These are phyloP conservation scores for Natator depressus DNA, from an alignment of 2,113 vertebrate genomes.

Conservation along the genomic window DNA sequence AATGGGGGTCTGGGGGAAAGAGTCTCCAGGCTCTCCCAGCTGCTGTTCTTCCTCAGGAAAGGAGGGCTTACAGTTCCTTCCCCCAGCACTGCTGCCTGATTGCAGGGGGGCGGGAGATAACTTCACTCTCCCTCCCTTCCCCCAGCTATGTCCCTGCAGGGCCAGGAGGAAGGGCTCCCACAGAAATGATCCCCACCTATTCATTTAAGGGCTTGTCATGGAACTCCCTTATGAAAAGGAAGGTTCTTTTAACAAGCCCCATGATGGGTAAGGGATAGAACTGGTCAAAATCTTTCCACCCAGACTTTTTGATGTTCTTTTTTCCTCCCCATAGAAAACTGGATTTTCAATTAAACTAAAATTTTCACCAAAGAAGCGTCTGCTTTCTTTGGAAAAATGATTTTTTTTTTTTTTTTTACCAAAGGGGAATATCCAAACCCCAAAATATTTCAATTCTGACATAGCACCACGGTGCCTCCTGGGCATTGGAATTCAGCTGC, in stretches of 20 bases:
- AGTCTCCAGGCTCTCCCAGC: background rate
- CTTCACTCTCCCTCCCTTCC: accelerated
- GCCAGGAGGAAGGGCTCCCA: no score
- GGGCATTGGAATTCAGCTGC: no score
- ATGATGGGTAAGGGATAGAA: no score
- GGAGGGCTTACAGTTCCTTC: background rate
- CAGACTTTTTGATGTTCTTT: accelerated
- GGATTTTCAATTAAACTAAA: no score
- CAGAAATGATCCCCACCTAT: no score
- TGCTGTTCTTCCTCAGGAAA: background rate
- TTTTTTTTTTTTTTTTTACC: background rate
- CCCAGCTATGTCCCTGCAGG: background rate
- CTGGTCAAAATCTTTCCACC: background rate
- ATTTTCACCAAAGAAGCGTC: background rate
- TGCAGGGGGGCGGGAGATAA: accelerated
- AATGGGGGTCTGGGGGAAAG: background rate
- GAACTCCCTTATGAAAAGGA: no score
- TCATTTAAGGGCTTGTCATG: no score
- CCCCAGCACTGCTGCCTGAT: accelerated
- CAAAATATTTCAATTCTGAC: background rate
- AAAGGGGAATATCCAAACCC: no score
- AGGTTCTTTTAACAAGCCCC: no score
- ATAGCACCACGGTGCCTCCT: no score
- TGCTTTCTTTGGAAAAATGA: background rate
- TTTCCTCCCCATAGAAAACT: no score